Conservation (phyloP, 92 coral and sea anemone genomes). For the Muricea muricata region DNA sequence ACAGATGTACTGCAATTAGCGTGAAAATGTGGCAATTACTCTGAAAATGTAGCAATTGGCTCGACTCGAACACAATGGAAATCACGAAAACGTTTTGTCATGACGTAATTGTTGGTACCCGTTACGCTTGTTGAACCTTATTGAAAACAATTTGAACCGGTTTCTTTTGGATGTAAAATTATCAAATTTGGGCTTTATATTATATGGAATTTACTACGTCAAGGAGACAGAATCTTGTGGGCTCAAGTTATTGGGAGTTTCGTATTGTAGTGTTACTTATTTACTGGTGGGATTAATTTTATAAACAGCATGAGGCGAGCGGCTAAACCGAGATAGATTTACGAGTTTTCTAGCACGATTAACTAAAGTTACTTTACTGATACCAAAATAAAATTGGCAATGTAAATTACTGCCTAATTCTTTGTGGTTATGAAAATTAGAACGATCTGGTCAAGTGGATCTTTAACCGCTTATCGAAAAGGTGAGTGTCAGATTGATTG, state of each 20-base stretch:
- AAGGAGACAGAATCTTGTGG: too few species aligned
- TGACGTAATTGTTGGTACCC: slow-evolving; percentile 34
- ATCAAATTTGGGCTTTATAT: not conserved
- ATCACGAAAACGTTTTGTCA: not conserved
- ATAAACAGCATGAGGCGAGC: not conserved
- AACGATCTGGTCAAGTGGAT: not conserved
- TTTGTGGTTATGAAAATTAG: not conserved
- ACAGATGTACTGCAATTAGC: too few species aligned
- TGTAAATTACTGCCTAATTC: not conserved
- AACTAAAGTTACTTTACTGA: not conserved
- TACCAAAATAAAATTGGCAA: too few species aligned
- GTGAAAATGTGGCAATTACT: too few species aligned
- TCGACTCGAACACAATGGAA: too few species aligned
- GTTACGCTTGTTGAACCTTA: slow-evolving; percentile 3
- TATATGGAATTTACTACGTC: not conserved
- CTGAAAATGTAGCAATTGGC: too few species aligned
- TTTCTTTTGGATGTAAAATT: not conserved
- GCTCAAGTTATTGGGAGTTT: too few species aligned
- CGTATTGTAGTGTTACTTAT: not conserved
- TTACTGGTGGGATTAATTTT: not conserved
- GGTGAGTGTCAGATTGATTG: slow-evolving; percentile 2
- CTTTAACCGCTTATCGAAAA: not conserved
- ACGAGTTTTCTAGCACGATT: too few species aligned
- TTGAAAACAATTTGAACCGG: not conserved
- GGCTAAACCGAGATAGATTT: not conserved